Evolutionary conservation across 1,140 invertebrate species (phyloP).

Genomic region (Maconellicoccus hirsutus): DNA sequence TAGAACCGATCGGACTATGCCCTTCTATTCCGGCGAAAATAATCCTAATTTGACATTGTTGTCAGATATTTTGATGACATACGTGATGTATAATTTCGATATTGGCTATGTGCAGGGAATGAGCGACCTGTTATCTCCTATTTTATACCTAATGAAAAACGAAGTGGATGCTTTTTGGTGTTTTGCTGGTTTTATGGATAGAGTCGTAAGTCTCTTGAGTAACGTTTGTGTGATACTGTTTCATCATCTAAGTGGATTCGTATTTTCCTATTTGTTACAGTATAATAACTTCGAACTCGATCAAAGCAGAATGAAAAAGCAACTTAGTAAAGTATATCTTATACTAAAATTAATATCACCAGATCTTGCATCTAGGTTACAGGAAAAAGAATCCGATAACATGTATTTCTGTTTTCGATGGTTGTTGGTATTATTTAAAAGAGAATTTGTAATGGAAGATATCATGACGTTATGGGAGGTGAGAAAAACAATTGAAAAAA

Average conservation of each 20-base stretch:
- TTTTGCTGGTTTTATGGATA: conserved; percentile 97
- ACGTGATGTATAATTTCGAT: conserved; percentile 99
- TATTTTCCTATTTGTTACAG: conserved; percentile 39
- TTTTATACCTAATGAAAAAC: conserved; percentile 78
- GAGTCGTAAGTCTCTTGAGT: conserved; percentile 53
- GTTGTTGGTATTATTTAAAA: conserved; percentile 72
- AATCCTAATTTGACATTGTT: conserved; percentile 77
- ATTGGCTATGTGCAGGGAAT: conserved; percentile 92
- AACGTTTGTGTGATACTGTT: too few relatives aligned
- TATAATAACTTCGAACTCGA: conserved; percentile 93
- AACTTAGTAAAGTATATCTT: conserved; percentile 72
- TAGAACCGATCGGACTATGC: conserved; percentile 83
- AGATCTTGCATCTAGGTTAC: conserved; percentile 71
- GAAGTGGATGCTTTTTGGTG: conserved; percentile 98
- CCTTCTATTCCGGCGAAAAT: conserved; percentile 82
- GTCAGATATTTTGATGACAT: conserved; percentile 93
- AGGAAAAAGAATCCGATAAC: conserved; percentile 85
- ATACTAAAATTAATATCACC: conserved; percentile 73
- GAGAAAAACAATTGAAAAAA: conserved; percentile 12
- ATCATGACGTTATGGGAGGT: conserved; percentile 49
- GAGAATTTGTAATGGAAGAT: conserved; percentile 61
- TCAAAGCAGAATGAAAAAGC: conserved; percentile 92
- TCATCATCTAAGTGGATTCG: too few relatives aligned
- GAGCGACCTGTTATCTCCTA: conserved; percentile 91
- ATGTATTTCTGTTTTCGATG: conserved; percentile 99